phyloP scores from a whole-genome alignment of 37 sponge, comb jelly and placozoan species.

The Mnemiopsis leidyi region DNA sequence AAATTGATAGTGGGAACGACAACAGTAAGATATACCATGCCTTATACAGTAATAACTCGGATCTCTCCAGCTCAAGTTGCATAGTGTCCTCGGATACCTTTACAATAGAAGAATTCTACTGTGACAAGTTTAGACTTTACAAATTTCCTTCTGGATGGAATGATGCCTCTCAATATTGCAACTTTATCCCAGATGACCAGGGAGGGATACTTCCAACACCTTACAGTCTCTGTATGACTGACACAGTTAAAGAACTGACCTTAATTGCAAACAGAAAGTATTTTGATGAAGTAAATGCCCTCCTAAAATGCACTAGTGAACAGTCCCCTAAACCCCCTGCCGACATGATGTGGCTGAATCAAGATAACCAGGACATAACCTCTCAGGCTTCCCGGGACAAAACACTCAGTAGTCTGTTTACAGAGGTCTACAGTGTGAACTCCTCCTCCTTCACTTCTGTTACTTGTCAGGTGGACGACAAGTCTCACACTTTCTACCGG shows the following conservation, averaged over 20 bases:
- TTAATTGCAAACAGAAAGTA: not conserved
- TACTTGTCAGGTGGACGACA: not conserved
- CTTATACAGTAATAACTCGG: not conserved
- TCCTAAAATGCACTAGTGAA: not conserved
- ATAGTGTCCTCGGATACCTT: not conserved
- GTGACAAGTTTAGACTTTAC: conserved; percentile 1
- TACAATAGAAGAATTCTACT: not conserved
- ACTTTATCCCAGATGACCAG: not conserved
- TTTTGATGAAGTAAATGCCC: not conserved
- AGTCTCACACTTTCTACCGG: not conserved
- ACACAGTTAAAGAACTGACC: not conserved
- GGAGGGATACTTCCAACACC: not conserved
- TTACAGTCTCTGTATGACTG: conserved; percentile 6
- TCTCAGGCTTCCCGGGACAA: not conserved
- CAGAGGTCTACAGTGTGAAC: not conserved
- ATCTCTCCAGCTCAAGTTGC: too few species aligned
- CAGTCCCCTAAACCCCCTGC: conserved; percentile 1
- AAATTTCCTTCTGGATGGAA: not conserved
- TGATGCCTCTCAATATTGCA: not conserved
- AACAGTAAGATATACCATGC: not conserved
- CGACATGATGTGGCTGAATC: not conserved
- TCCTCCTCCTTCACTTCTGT: not conserved
- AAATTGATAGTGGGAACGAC: not conserved
- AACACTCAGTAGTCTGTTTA: not conserved
- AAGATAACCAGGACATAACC: not conserved